Base-by-base conservation (phyloP, 2,113 vertebrate genomes). In the Indri indri region DNA sequence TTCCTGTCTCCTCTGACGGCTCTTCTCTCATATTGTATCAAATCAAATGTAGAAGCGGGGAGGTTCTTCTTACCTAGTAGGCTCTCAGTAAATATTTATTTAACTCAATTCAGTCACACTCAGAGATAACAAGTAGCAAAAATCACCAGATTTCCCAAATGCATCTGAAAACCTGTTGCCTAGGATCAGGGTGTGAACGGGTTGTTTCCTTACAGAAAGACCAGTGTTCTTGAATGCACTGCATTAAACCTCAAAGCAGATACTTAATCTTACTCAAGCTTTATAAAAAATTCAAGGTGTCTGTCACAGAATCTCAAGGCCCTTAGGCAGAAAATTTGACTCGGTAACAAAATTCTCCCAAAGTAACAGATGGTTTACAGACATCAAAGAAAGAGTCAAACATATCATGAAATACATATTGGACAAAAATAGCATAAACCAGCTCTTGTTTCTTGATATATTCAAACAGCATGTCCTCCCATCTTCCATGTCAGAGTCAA, bases 271-370 rank as follows among this genome's bases (percentile, higher is more conserved):
- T 71, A 83, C 20, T 87, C 42, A 65, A 37, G 22, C 32, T 84
- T 91, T 68, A 34, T 88, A 50, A 94, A 94, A 96, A 95, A 82
- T 82, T 70, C n/a, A 96, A 16, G 59, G 10, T 34, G 12, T 40
- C 93, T 96, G 25, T 84, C 81, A 90, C 7, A 63, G 57, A 45
- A 81, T 32, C 66, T 91, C 54, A 89, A 80, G 27, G n/a, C 52
- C 45, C 40, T 61, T 42, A 30, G 32, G 66, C 59, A 92, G 25
- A 85, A 95, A 96, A 82, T 63, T 54, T 85, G 20, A 88, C 77
- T 95, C 65, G 79, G 61, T 94, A 94, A 81, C 76, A 94, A 96
- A 84, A 47, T 84, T 84, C 40, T 87, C 59, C 57, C 63, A 34
- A 76, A 88, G 76, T 71, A 88, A 61, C 65, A 88, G 65, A 65